A percentile compares a stretch with the other conserved stretches of the same genome.
These are phyloP conservation scores for Ispidina lecontei DNA, from an alignment of 2,797 vertebrate genomes.

Conservation along the genomic window DNA sequence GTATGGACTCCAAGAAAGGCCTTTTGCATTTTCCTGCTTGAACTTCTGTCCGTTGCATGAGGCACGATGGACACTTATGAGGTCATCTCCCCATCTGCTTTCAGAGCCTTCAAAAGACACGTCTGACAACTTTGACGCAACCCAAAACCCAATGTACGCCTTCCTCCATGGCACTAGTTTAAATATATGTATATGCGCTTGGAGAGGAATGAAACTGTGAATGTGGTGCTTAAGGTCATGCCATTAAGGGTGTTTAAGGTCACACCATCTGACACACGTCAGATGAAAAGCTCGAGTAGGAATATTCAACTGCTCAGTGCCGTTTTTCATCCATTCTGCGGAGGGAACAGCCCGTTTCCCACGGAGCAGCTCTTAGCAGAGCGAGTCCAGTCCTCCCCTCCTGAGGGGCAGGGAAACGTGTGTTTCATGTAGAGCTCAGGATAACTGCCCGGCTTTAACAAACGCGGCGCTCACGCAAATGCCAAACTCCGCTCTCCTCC, in stretches of 20 bases:
- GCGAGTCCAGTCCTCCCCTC: accelerated
- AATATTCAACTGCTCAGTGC: background rate
- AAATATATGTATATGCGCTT: background rate
- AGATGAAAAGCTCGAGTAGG: background rate
- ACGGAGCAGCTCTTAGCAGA: accelerated
- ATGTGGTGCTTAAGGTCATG: background rate
- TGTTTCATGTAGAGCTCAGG: accelerated
- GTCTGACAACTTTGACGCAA: constrained; percentile 30
- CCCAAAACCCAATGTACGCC: background rate
- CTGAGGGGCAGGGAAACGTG: background rate
- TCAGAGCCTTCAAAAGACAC: background rate
- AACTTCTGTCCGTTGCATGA: background rate
- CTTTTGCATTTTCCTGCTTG: background rate
- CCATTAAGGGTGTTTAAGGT: constrained; percentile 16
- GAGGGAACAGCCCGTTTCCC: background rate
- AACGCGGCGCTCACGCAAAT: accelerated
- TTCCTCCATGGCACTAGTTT: background rate
- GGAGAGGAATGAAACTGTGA: background rate
- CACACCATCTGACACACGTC: constrained; percentile 40
- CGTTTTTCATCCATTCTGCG: background rate
- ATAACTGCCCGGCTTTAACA: background rate
- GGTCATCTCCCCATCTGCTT: constrained; percentile 44
- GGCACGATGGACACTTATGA: background rate
- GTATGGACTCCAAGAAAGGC: background rate
- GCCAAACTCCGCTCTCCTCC: background rate